Evolutionary conservation across 2,888 invertebrate species (phyloP), one percentile per base, ranked within the genome.

Genomic region (Lasioglossum leucozonium): DNA sequence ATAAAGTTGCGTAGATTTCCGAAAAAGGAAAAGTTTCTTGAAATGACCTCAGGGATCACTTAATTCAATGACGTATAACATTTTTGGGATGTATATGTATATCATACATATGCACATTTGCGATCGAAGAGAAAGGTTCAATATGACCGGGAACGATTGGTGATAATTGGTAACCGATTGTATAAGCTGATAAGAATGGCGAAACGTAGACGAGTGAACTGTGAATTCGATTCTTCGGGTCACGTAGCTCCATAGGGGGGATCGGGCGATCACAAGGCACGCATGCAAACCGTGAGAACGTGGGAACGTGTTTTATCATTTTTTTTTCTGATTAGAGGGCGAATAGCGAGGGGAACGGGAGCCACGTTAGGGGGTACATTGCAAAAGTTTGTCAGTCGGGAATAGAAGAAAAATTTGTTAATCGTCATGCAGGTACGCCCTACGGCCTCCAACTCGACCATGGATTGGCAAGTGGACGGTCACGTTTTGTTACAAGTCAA

Each of bases 361-460:
- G 65, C 30, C 76, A 71, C 74, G 77, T 16, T 16, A 55, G 22
- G 62, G 74, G 62, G 74, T 72, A 37, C 40, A 69, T 85, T 74
- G 37, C 72, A 34, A n/a, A n/a, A 79, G 26, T 37, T 69, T 67
- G 76, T 87, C 4, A 87, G 77, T 79, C 58, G 69, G 81, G 42
- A 74, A 72, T 22, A 74, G 37, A 62, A 69, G 76, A 77, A 75
- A 62, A 62, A 77, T 30, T 16, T 42, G 74, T 72, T 84, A 83
- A 84, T 83, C 74, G 10, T 67, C 91, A 91, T 91, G 91, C 91
- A 87, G 92, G 90, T 89, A 86, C 87, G 88, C 91, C 91, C 89
- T 91, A 88, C 88, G 88, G 88, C 87, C 80, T 77, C 79, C 88
- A 82, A 77, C 85, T 86, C 85, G 82, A 84, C 84, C 85, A 79